Conservation (phyloP, 2,113 vertebrate species). For the Leptosomus discolor region DNA sequence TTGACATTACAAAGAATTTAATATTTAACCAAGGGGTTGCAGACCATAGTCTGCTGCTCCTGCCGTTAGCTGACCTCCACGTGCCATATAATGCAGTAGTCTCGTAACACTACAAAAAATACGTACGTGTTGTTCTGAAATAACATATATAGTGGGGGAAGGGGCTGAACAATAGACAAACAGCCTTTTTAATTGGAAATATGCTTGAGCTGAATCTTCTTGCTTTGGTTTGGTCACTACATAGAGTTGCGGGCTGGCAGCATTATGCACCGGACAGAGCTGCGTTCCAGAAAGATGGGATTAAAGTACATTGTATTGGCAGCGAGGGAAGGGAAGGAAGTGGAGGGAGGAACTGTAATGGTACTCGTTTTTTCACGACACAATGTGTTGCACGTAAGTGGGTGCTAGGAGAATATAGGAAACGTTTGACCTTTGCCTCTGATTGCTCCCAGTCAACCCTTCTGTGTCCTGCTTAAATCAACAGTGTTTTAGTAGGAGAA, state of each 20-base stretch:
- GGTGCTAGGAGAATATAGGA: neutral
- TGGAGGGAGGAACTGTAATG: neutral
- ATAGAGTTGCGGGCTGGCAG: neutral
- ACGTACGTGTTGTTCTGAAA: neutral
- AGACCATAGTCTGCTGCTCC: neutral
- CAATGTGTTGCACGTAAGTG: neutral
- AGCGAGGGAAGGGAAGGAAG: neutral
- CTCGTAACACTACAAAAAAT: neutral
- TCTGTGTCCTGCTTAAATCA: neutral
- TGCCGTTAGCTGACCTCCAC: neutral
- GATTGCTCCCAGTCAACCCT: neutral
- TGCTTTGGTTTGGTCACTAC: neutral
- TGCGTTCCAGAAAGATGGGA: neutral
- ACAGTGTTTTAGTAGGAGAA: neutral
- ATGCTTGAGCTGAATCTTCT: neutral
- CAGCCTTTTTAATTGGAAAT: neutral
- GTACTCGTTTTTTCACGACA: neutral
- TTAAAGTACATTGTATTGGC: neutral
- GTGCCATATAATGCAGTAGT: neutral
- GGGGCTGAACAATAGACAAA: neutral
- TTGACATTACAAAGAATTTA: neutral
- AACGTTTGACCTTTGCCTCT: neutral
- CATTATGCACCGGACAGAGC: neutral
- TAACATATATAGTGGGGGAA: fast-evolving
- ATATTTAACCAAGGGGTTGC: neutral